Base-by-base conservation (phyloP, 2,888 invertebrate species). In the Andrena hattorfiana region DNA sequence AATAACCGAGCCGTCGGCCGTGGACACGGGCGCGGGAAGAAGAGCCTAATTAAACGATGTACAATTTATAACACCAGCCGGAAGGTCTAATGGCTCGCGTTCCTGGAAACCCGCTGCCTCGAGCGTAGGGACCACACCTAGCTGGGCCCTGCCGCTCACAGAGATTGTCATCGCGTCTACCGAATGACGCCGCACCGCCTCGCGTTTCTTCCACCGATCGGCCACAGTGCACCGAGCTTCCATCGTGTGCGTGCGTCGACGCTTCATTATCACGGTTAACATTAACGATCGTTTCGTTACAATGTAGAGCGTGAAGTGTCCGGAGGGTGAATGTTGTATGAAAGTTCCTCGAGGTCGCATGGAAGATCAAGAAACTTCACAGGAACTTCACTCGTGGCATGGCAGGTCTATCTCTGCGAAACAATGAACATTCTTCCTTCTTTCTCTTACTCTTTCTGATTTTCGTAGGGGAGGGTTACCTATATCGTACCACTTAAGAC, bases 11-110 rank as follows among this genome's bases (percentile, higher is more conserved):
- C 83, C 81, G 89, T 86, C 85, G 56, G 56, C 20, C 23, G 56
- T 81, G 85, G 87, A 83, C 85, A 84, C 84, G 84, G 80, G 23
- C 56, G 81, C 77, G 86, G 87, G 89, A 87, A 90, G 90, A 56
- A 89, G 92, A 89, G 92, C 93, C 94, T 94, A 94, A 94, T 94
- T 94, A 94, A 94, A 94, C 93, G 93, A 94, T 94, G 94, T 94
- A 93, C 93, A 93, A 94, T 94, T 94, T 94, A 94, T 94, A 94
- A 94, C 93, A 93, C 94, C 93, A 93, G 92, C 89, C 91, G 90
- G 91, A 92, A 91, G 93, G 92, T 93, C 93, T 94, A 94, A 94
- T 93, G 94, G 94, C 92, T 93, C 92, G 91, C 94, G 93, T 94
- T 94, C 94, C 87, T 93, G 94, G 94, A 94, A 94, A 93, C 93